These are phyloP conservation scores for Oceanodroma leucorhoa DNA, from an alignment of 2,797 vertebrate species.

Conservation along the genomic window DNA sequence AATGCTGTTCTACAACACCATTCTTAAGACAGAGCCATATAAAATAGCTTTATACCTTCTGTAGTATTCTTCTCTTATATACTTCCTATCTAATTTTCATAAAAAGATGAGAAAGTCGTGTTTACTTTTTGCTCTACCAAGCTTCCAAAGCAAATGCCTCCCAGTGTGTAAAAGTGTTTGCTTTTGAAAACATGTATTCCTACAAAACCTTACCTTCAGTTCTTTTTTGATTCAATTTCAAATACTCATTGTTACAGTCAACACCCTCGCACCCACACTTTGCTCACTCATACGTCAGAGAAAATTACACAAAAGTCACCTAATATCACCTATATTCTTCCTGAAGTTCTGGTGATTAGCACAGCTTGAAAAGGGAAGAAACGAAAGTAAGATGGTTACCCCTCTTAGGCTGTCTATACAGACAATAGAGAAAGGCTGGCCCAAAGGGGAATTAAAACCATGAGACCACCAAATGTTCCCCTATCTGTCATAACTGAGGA, in stretches of 20 bases:
- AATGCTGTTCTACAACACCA: background rate
- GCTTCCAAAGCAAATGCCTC: background rate
- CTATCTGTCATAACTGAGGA: background rate
- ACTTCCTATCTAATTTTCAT: background rate
- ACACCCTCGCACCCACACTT: background rate
- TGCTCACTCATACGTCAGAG: background rate
- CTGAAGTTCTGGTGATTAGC: background rate
- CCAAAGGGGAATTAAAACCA: background rate
- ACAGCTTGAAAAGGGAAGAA: background rate
- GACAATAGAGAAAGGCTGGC: background rate
- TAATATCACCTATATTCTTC: background rate
- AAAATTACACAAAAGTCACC: background rate
- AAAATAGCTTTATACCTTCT: background rate
- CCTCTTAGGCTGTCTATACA: background rate
- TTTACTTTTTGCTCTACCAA: background rate
- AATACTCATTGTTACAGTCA: background rate
- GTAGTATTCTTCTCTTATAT: background rate
- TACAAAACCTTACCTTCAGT: background rate
- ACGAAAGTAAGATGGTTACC: background rate
- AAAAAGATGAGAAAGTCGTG: accelerated
- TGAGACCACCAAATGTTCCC: background rate
- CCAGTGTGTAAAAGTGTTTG: background rate
- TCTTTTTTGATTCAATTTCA: background rate
- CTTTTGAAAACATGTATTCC: background rate
- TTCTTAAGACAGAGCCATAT: background rate